A percentile compares a stretch with the other conserved stretches of the same genome.
phyloP scores from a whole-genome alignment of 35 echinoderm and acorn worm species.

The Apostichopus parvimensis region DNA sequence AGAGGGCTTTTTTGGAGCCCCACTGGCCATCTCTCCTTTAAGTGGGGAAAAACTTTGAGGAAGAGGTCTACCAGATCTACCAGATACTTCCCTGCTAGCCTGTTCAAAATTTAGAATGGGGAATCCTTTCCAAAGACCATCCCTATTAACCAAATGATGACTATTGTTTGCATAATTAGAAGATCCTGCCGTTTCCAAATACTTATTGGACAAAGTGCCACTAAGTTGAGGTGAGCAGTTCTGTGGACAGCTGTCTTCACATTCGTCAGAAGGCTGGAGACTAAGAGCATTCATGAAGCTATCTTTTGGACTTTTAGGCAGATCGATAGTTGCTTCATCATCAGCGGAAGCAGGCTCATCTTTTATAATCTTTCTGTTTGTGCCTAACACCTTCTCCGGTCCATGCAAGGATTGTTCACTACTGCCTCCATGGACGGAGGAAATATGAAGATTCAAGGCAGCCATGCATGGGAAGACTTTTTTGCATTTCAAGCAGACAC shows the following conservation, averaged over 20 bases:
- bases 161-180: neutral
- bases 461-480: constrained; percentile 88
- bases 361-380: neutral
- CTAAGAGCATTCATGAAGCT: constrained; percentile 43
- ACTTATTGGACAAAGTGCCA: neutral
- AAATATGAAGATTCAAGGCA: constrained; percentile 77
- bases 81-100: neutral
- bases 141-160: neutral
- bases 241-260: neutral
- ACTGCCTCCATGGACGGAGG: constrained; percentile 10
- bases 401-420: neutral
- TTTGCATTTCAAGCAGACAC: constrained; percentile 56
- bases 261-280: constrained; percentile 33
- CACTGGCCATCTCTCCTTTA: constrained; percentile 59
- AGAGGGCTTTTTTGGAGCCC: constrained; percentile 40
- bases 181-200: neutral
- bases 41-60: constrained; percentile 54
- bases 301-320: constrained; percentile 46
- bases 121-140: constrained; percentile 49
- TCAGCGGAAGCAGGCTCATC: neutral
- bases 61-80: constrained; percentile 25
- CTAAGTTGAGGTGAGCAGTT: neutral
- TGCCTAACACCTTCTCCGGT: constrained; percentile 1
- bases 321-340: neutral
- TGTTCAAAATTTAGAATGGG: neutral